A percentile compares a stretch with the other conserved stretches of the same genome.
Conservation (phyloP, 2,797 vertebrate species). For the Heteromormyrus szaboi region DNA sequence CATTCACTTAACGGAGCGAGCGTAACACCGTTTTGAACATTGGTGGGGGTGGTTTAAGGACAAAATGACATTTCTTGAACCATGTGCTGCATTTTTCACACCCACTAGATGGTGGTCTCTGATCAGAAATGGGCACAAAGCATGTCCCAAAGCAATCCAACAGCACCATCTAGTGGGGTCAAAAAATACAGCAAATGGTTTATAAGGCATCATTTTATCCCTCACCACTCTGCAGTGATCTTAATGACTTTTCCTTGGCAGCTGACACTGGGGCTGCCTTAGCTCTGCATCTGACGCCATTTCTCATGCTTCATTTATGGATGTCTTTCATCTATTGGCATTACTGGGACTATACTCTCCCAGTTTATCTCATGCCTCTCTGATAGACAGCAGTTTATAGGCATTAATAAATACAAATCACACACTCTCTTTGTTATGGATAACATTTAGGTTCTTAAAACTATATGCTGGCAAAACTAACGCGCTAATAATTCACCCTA, state of each 20-base stretch:
- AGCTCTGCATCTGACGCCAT: not conserved
- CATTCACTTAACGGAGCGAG: not conserved
- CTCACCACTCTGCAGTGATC: not conserved
- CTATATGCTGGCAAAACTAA: not conserved
- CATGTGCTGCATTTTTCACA: not conserved
- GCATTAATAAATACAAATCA: not conserved
- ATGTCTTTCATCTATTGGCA: not conserved
- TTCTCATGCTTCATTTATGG: not conserved
- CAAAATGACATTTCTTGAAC: not conserved
- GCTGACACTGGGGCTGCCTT: not conserved
- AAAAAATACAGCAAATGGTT: not conserved
- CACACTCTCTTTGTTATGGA: not conserved
- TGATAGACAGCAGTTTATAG: not conserved
- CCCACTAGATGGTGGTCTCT: not conserved
- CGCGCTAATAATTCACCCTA: not conserved
- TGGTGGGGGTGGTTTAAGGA: not conserved
- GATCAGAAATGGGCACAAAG: not conserved
- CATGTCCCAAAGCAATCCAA: not conserved
- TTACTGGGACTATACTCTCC: not conserved
- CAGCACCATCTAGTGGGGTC: not conserved
- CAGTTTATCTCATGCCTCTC: not conserved
- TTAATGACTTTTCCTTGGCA: not conserved
- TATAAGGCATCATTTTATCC: not conserved
- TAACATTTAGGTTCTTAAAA: not conserved
- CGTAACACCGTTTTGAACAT: not conserved